Base-by-base conservation (phyloP, 2,113 vertebrate genomes). In the Brachirus orientalis region DNA sequence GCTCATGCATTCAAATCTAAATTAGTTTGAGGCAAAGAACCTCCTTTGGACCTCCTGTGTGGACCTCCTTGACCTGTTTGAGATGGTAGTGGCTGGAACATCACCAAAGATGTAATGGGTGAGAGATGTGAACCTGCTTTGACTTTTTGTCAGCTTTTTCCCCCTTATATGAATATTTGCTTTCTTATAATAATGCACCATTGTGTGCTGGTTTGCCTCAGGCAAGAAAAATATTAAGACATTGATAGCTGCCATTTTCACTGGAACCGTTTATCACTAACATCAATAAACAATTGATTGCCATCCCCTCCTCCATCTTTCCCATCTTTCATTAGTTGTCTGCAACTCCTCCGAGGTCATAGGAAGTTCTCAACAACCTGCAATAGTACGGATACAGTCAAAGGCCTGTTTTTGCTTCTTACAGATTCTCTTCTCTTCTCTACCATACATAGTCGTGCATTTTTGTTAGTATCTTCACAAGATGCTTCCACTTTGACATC, bases 391-490 rank as follows among this genome's bases (percentile, higher is more conserved):
- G 43, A 28, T 2, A 35, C 46, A 72, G 45, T 63, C 45, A 41
- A 63, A 54, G 63, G 41, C 8, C 36, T 63, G 4, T 51, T 66
- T 77, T 59, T 37, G 46, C 55, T 83, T 63, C 59, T 57, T 9
- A 10, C 46, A 65, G 76, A 77, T 58, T n/a, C 10, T 28, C 28
- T 28, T 28, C 33, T 6, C 12, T 40, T 43, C 67, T 60, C 41
- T 68, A 10, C 64, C 54, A 18, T 20, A 72, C 51, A 63, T 66
- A 67, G 62, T 57, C 35, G 74, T 69, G 60, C 54, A 43, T 80
- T 67, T 76, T 53, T 65, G 82, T 55, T 60, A 46, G 65, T 79
- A 78, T 65, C 72, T 74, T 72, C 79, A 82, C 45, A 77, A 69
- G 54, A 68, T 44, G 35, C 65, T 77, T 69, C 50, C 59, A 61